A percentile compares a stretch with the other conserved stretches of the same genome.
phyloP scores from a whole-genome alignment of 2,888 invertebrate genomes.

The Acrobasis consociella region DNA sequence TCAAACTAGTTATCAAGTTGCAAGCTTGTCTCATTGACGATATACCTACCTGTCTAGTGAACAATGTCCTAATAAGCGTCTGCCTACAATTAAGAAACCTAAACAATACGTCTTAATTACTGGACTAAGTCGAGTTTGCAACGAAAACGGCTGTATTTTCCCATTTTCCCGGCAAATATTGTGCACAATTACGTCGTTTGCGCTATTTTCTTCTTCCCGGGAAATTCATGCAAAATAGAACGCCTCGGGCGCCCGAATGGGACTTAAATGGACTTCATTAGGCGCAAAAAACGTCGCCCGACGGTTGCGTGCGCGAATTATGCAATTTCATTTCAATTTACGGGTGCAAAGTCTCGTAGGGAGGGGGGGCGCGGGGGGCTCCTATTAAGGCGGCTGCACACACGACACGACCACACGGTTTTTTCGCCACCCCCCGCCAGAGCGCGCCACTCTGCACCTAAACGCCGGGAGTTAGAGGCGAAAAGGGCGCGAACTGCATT shows the following conservation, averaged over 20 bases:
- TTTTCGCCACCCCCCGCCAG: slow-evolving; percentile 60
- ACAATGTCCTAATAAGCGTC: too few relatives aligned
- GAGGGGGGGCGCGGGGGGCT: slow-evolving; percentile 36
- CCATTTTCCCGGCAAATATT: slow-evolving; percentile 13
- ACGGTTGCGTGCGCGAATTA: slow-evolving; percentile 57
- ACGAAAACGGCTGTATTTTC: slow-evolving; percentile 2
- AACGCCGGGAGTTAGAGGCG: slow-evolving; percentile 47
- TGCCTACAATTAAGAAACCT: not conserved
- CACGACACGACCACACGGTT: slow-evolving; percentile 63
- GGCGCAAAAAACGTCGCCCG: slow-evolving; percentile 54
- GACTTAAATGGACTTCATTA: slow-evolving; percentile 68
- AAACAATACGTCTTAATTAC: slow-evolving; percentile 7
- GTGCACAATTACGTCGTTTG: slow-evolving; percentile 24
- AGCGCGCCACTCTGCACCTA: slow-evolving; percentile 56
- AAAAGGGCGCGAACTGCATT: slow-evolving; percentile 42
- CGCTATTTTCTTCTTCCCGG: slow-evolving; percentile 19
- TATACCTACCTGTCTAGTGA: not conserved
- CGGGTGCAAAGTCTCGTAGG: slow-evolving; percentile 52
- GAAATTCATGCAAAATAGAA: slow-evolving; percentile 35
- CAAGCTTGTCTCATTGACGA: not conserved
- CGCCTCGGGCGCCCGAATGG: slow-evolving; percentile 36
- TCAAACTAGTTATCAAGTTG: not conserved
- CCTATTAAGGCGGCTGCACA: slow-evolving; percentile 67
- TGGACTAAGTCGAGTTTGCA: not conserved
- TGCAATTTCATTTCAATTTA: slow-evolving; percentile 78